Evolutionary conservation across 1,140 invertebrate species (phyloP), one percentile per base, ranked within the genome.

Genomic region (Dendrolimus punctatus): DNA sequence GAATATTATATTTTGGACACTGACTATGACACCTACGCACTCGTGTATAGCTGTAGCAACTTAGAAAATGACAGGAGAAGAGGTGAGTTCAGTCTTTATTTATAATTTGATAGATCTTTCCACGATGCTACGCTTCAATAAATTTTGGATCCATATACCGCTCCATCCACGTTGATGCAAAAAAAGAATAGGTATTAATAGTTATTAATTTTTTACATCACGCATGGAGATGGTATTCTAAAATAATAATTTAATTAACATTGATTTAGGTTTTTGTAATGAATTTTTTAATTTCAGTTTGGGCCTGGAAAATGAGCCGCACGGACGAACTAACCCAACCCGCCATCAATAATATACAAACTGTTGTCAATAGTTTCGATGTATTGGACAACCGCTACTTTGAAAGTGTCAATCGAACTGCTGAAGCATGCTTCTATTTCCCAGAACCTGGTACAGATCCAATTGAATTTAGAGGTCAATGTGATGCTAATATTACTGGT

Each of bases 1-100:
- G 59, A 64, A 44, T 63, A 68, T 6, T 75, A 65, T 65, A 64
- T 82, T n/a, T 53, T 80, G 45, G 65, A 50, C 38, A 82, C 79
- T 6, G 72, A 82, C 43, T 82, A 82, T 45, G 50, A 48, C 0
- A 53, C 43, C 7, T 80, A 76, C 43, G 63, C 73, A 2, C 55
- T 80, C 2, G 68, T 69, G 1, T 80, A 80, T 39, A 58, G 58
- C 5, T 80, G 77, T 47, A 54, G 36, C 0, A 66, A 78, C 53
- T 5, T 68, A 4, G 47, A 51, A 6, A 53, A 40, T 36, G 43
- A 61, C 10, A 48, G 51, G 53, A 46, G 56, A 51, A 53, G 64
- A 64, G 67, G 67, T 70, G 41, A 9, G 49, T 42, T 36, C 8
- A n/a, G 23, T 40, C 40, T 50, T 23, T 23, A 23, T 23, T 23